Evolutionary conservation across 2,113 vertebrate species (phyloP).

Genomic region (Dasypus novemcinctus): DNA sequence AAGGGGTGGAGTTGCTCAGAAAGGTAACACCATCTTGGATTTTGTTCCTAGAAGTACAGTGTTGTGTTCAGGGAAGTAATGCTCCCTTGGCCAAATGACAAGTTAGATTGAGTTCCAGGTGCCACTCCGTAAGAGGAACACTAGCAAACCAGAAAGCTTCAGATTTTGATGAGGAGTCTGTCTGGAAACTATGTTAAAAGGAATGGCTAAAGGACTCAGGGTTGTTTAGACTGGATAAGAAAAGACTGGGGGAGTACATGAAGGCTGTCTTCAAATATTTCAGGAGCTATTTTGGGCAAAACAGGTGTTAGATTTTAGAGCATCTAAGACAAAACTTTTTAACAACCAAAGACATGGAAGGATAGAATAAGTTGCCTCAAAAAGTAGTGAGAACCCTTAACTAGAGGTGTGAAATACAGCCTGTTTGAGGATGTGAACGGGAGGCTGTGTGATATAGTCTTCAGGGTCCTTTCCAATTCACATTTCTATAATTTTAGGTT

Average conservation of each 20-base stretch:
- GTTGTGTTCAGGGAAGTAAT: background rate
- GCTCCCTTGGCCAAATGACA: background rate
- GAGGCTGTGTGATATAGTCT: background rate
- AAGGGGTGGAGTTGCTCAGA: background rate
- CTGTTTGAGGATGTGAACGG: background rate
- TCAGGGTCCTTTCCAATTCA: background rate
- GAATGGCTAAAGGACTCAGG: background rate
- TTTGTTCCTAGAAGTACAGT: background rate
- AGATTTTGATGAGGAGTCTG: background rate
- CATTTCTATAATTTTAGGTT: slow-evolving; percentile 34
- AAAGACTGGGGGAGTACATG: background rate
- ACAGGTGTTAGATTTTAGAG: background rate
- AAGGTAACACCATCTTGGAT: background rate
- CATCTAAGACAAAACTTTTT: slow-evolving; percentile 17
- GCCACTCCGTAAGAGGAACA: background rate
- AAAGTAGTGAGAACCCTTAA: background rate
- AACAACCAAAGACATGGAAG: background rate
- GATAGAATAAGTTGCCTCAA: background rate
- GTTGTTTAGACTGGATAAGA: background rate
- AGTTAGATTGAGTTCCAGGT: background rate
- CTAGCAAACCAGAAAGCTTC: background rate
- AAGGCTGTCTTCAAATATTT: background rate
- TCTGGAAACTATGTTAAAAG: background rate
- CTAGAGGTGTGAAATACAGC: slow-evolving; percentile 5
- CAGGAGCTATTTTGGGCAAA: background rate